Base-by-base conservation (phyloP, 2,113 vertebrate genomes). In the Ptilorrhoa leucosticta region DNA sequence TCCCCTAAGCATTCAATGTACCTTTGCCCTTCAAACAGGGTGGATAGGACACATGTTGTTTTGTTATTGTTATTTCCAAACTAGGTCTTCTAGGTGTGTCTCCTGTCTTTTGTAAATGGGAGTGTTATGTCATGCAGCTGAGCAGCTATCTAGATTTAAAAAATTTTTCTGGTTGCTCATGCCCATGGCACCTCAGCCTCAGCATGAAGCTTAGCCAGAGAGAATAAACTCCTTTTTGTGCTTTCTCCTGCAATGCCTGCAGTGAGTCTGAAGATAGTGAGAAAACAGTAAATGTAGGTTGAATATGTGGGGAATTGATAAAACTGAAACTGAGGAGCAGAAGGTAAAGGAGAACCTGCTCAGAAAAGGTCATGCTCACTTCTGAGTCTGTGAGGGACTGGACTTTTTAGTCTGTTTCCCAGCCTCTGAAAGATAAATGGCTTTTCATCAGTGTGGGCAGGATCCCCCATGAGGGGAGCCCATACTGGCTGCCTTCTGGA, bases 41-140 rank as follows among this genome's bases (percentile, higher is more conserved):
- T 61, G 71, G 77, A 80, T 18, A 88, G 37, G 72, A 61, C 86
- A 89, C 37, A 73, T 11, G n/a, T 51, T 70, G 37, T 60, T 82
- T 93, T 90, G 79, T 94, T 92, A 72, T n/a, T 85, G 50, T 66
- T 84, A 65, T 58, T 87, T 85, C 92, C 44, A 94, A 94, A 90
- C 42, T 47, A 73, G 39, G 45, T 76, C 50, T 89, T 95, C 73
- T 85, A 95, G 91, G 93, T 93, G 94, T 96, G 94, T 78, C 87
- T 68, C 83, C 64, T 60, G 21, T 44, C 70, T 92, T 87, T 86
- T 92, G 56, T 48, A 92, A 87, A 89, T 72, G 82, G 45, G 75
- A 88, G 63, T 66, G 54, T 85, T 95, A 68, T 1, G 9, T 90
- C 80, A 94, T 54, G 54, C 86, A 92, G 28, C 27, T 69, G 19